Evolutionary conservation across 2,888 invertebrate species (phyloP).

Genomic region (Copidosoma aretas): DNA sequence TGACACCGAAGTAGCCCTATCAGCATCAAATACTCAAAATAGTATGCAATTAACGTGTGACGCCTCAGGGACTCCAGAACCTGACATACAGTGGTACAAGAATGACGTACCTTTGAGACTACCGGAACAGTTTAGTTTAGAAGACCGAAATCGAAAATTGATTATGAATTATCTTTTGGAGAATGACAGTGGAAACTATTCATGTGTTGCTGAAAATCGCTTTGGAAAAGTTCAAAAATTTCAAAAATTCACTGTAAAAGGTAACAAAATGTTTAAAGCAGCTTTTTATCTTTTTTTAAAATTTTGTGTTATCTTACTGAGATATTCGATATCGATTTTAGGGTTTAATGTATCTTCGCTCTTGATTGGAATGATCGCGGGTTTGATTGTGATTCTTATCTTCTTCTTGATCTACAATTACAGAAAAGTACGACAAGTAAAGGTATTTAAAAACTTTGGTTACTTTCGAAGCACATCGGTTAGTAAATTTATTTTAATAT

Average conservation of each 20-base stretch:
- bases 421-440: constrained; percentile 57
- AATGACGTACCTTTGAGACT: constrained; percentile 47
- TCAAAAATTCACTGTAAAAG: constrained; percentile 63
- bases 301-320: too few relatives aligned
- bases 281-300: too few relatives aligned
- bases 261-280: constrained; percentile 53
- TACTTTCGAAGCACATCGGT: too few relatives aligned
- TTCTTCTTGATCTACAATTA: constrained; percentile 52
- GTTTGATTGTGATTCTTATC: constrained; percentile 50
- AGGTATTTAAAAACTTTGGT: constrained; percentile 47
- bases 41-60: constrained; percentile 48
- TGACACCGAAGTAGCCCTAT: constrained; percentile 55
- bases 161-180: constrained; percentile 66
- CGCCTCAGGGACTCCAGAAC: constrained; percentile 61
- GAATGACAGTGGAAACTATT: constrained; percentile 69
- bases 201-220: constrained; percentile 66
- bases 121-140: constrained; percentile 47
- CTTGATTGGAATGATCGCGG: constrained; percentile 50
- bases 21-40: constrained; percentile 47
- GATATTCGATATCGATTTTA: constrained; percentile 41
- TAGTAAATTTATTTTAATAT: too few relatives aligned
- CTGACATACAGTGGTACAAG: constrained; percentile 75
- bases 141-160: constrained; percentile 60
- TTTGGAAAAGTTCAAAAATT: constrained; percentile 61
- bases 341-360: constrained; percentile 56